Evolutionary conservation across 2,888 invertebrate genomes (phyloP).

Genomic region (Perizoma flavofasciatum): DNA sequence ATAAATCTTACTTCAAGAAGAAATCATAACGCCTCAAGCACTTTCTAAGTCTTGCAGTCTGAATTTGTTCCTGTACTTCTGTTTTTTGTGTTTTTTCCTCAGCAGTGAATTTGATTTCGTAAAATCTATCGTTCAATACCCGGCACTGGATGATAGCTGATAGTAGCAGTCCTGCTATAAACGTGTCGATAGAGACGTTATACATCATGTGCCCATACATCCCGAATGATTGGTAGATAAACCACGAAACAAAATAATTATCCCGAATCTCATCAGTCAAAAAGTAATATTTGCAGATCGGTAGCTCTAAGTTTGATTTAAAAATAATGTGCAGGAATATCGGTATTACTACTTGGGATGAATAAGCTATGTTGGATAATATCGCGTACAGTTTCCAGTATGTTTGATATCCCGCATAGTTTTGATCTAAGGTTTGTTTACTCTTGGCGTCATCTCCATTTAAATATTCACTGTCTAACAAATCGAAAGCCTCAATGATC

Average conservation of each 20-base stretch:
- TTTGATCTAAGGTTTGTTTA: slow-evolving; percentile 46
- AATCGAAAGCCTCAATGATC: slow-evolving; percentile 53
- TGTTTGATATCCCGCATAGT: slow-evolving; percentile 46
- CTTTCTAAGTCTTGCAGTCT: slow-evolving; percentile 25
- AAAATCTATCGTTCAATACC: slow-evolving; percentile 55
- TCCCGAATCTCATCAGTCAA: slow-evolving; percentile 53
- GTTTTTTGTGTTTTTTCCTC: slow-evolving; percentile 33
- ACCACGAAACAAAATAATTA: slow-evolving; percentile 55
- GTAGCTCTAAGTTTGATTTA: slow-evolving; percentile 51
- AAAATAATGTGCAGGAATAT: slow-evolving; percentile 50
- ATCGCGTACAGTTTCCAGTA: slow-evolving; percentile 48
- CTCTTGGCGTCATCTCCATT: slow-evolving; percentile 49
- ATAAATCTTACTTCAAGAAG: slow-evolving; percentile 54
- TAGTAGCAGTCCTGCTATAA: slow-evolving; percentile 60
- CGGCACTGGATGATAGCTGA: slow-evolving; percentile 59
- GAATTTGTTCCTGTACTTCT: slow-evolving; percentile 40
- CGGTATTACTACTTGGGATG: slow-evolving; percentile 50
- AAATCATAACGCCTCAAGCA: slow-evolving; percentile 57
- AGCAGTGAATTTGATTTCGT: slow-evolving; percentile 45
- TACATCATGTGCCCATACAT: slow-evolving; percentile 69
- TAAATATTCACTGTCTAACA: slow-evolving; percentile 61
- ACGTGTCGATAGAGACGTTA: slow-evolving; percentile 60
- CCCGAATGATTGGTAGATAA: slow-evolving; percentile 61
- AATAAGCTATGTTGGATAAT: slow-evolving; percentile 51
- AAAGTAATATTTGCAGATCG: slow-evolving; percentile 70